phyloP scores from a whole-genome alignment of 2,113 vertebrate species.

The Engraulis encrasicolus region DNA sequence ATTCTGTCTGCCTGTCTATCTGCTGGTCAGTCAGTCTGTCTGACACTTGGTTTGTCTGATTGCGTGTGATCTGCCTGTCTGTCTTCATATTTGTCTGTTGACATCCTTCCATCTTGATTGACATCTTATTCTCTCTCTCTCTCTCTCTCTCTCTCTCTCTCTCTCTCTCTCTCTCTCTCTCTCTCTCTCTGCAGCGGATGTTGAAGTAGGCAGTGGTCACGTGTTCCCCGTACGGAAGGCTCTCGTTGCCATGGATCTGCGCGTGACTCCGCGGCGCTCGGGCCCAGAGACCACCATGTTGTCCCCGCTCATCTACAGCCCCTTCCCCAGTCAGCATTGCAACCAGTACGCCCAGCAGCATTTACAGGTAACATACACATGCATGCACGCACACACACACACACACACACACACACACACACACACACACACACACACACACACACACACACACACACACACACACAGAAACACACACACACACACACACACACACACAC shows the following conservation, averaged over 20 bases:
- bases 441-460: background rate
- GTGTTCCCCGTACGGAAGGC: slow-evolving; percentile 35
- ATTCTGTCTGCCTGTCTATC: too few relatives aligned
- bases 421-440: background rate
- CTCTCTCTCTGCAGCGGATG: slow-evolving; percentile 55
- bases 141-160: background rate
- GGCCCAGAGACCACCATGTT: slow-evolving; percentile 78
- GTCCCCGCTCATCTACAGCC: slow-evolving; percentile 77
- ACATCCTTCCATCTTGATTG: too few relatives aligned
- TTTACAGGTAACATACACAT: slow-evolving; percentile 76
- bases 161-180: slow-evolving; percentile 6
- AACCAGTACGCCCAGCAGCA: slow-evolving; percentile 71
- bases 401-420: background rate
- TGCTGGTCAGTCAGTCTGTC: too few relatives aligned
- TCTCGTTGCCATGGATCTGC: slow-evolving; percentile 86
- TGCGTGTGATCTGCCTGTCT: too few relatives aligned
- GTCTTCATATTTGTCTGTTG: too few relatives aligned
- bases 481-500: too few relatives aligned
- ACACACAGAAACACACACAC: too few relatives aligned
- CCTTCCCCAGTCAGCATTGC: slow-evolving; percentile 70
- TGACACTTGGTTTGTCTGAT: too few relatives aligned
- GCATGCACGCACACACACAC: background rate
- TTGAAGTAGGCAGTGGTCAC: slow-evolving; percentile 41
- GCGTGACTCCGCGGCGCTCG: slow-evolving; percentile 81
- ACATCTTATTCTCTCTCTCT: too few relatives aligned